Evolutionary conservation across 1,140 invertebrate species (phyloP).

Genomic region (Triops longicaudatus): DNA sequence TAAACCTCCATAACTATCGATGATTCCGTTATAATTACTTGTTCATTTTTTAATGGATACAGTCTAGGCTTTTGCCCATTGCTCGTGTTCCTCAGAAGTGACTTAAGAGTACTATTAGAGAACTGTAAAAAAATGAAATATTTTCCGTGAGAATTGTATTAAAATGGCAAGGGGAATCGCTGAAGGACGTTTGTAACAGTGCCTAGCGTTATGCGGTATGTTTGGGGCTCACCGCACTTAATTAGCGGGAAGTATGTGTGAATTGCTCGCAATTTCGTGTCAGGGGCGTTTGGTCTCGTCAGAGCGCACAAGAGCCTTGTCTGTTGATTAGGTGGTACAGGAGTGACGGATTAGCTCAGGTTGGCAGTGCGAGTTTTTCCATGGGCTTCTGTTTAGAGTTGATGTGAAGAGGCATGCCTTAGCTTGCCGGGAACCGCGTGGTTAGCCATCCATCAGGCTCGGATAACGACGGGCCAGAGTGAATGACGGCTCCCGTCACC

Average conservation of each 20-base stretch:
- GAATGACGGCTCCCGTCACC: conserved; percentile 13
- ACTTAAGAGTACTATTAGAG: too few species aligned
- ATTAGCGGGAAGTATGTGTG: conserved; percentile 8
- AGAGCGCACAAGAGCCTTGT: neutral
- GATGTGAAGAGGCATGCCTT: conserved; percentile 14
- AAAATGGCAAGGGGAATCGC: too few species aligned
- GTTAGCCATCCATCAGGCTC: conserved; percentile 1
- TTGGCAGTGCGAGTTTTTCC: conserved; percentile 11
- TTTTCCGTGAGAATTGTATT: too few species aligned
- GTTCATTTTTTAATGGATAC: too few species aligned
- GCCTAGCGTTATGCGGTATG: neutral
- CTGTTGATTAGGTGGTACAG: neutral
- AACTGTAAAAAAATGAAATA: too few species aligned
- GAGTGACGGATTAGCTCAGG: conserved; percentile 6
- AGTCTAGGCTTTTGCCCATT: too few species aligned
- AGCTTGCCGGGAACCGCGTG: conserved; percentile 1
- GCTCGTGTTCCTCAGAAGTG: too few species aligned
- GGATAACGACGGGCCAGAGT: conserved; percentile 10
- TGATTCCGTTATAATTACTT: too few species aligned
- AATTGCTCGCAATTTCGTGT: neutral
- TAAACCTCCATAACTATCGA: too few species aligned
- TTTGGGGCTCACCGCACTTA: neutral
- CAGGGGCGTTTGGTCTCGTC: neutral
- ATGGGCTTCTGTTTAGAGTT: conserved; percentile 7
- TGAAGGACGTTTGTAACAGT: neutral